Percentiles rank a stretch among this genome's conserved stretches.
These are phyloP conservation scores for Perca flavescens DNA, from an alignment of 2,113 vertebrate genomes.

Conservation along the genomic window DNA sequence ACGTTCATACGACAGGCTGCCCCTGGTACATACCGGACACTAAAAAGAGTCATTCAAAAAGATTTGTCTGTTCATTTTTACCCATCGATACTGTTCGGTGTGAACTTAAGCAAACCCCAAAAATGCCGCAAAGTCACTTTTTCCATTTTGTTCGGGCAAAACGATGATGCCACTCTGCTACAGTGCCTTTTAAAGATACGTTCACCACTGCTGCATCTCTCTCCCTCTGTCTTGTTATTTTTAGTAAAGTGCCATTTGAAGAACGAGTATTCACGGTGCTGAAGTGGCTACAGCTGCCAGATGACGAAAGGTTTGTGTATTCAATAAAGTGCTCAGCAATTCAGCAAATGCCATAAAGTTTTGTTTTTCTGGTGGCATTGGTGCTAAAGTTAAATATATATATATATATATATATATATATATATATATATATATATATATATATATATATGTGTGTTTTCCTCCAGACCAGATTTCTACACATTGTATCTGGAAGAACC, in stretches of 20 bases:
- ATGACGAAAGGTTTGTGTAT: slow-evolving; percentile 65
- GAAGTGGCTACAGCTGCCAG: slow-evolving; percentile 83
- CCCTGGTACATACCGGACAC: too few species aligned
- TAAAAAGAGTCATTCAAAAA: too few species aligned
- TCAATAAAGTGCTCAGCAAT: not conserved
- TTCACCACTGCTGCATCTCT: not conserved
- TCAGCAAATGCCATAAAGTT: not conserved
- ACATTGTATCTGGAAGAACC: slow-evolving; percentile 95
- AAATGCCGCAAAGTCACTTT: not conserved
- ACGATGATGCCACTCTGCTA: not conserved
- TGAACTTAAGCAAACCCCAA: not conserved
- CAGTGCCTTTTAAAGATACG: not conserved
- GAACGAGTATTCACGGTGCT: slow-evolving; percentile 80
- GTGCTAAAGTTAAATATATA: not conserved
- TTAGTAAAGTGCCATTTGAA: slow-evolving; percentile 81
- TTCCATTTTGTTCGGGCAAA: not conserved
- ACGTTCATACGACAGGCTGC: too few species aligned
- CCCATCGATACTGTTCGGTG: not conserved
- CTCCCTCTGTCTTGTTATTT: not conserved
- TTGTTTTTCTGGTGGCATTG: not conserved
- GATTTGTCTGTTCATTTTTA: too few species aligned
- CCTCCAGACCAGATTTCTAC: slow-evolving; percentile 89
- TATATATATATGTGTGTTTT: not conserved
- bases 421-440: too few species aligned
- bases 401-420: too few species aligned